Evolutionary conservation across 1,140 invertebrate genomes (phyloP).

Genomic region (Tenebrio molitor): DNA sequence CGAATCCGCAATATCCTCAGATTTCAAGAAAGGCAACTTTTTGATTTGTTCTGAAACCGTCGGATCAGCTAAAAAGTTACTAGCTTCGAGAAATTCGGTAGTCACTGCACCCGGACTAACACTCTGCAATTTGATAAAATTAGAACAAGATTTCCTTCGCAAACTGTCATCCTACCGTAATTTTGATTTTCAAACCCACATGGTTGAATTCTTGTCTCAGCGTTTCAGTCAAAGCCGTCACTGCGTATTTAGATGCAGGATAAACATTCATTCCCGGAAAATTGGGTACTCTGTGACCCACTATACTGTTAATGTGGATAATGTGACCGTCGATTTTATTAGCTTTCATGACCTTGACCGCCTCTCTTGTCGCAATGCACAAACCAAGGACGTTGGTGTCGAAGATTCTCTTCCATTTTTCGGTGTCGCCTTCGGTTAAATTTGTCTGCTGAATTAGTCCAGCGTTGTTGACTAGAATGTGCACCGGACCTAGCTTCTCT

Average conservation of each 20-base stretch:
- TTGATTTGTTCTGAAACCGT: background rate
- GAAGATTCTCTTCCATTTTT: too few species aligned
- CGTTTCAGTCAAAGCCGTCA: slow-evolving; percentile 72
- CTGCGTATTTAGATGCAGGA: slow-evolving; percentile 72
- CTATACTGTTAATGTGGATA: slow-evolving; percentile 70
- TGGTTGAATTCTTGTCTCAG: slow-evolving; percentile 69
- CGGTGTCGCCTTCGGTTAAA: slow-evolving; percentile 53
- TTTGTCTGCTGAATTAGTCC: slow-evolving; percentile 63
- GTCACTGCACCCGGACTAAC: slow-evolving; percentile 50
- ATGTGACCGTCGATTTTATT: too few species aligned
- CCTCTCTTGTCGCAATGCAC: slow-evolving; percentile 70
- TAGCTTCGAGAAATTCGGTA: slow-evolving; percentile 37
- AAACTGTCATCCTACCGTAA: slow-evolving; percentile 64
- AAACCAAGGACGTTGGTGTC: slow-evolving; percentile 73
- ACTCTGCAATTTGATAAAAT: slow-evolving; percentile 46
- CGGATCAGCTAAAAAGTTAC: background rate
- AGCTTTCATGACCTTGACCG: slow-evolving; percentile 72
- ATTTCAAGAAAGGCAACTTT: slow-evolving; percentile 65
- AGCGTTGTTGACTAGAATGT: slow-evolving; percentile 79
- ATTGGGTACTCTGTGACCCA: slow-evolving; percentile 66
- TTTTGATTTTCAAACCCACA: slow-evolving; percentile 67
- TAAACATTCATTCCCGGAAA: slow-evolving; percentile 68
- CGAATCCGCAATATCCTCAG: slow-evolving; percentile 69
- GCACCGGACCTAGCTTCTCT: slow-evolving; percentile 71
- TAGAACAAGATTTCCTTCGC: background rate